phyloP scores from a whole-genome alignment of 2,797 vertebrate species.

The Spinus olivaceus region DNA sequence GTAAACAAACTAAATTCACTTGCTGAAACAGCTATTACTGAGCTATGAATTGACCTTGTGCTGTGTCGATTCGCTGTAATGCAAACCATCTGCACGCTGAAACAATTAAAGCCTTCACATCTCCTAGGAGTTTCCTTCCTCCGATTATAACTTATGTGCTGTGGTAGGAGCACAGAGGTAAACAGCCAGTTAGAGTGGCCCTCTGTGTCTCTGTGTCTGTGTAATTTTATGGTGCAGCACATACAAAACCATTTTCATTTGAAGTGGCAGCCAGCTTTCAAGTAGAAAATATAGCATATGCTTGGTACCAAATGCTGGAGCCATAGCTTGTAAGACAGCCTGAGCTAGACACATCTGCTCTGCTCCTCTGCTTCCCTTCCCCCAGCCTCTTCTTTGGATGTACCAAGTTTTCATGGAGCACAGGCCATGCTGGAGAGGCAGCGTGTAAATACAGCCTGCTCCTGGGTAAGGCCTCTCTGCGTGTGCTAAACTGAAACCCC shows the following conservation, averaged over 20 bases:
- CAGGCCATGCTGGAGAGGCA: neutral
- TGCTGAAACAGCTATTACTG: slow-evolving; percentile 14
- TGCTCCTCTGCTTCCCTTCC: neutral
- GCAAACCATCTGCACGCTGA: slow-evolving; percentile 66
- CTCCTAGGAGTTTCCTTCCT: slow-evolving; percentile 79
- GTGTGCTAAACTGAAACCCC: neutral
- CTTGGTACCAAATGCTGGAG: neutral
- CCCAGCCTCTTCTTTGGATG: neutral
- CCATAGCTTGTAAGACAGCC: neutral
- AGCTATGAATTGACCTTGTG: slow-evolving; percentile 63
- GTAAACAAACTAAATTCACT: slow-evolving; percentile 19
- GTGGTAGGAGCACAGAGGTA: slow-evolving; percentile 52
- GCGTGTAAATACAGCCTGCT: fast-evolving
- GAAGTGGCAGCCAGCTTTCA: slow-evolving; percentile 22
- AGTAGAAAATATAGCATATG: slow-evolving; percentile 3
- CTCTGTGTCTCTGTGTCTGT: neutral
- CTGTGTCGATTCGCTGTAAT: slow-evolving; percentile 54
- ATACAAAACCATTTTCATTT: slow-evolving; percentile 12
- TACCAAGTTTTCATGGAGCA: neutral
- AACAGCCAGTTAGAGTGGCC: slow-evolving; percentile 53
- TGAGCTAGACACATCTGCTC: neutral
- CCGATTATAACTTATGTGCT: slow-evolving; percentile 69
- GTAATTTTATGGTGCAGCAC: slow-evolving; percentile 33
- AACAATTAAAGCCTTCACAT: slow-evolving; percentile 75
- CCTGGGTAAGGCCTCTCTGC: neutral